phyloP scores from a whole-genome alignment of 2,888 invertebrate species.

The Papilio protenor region DNA sequence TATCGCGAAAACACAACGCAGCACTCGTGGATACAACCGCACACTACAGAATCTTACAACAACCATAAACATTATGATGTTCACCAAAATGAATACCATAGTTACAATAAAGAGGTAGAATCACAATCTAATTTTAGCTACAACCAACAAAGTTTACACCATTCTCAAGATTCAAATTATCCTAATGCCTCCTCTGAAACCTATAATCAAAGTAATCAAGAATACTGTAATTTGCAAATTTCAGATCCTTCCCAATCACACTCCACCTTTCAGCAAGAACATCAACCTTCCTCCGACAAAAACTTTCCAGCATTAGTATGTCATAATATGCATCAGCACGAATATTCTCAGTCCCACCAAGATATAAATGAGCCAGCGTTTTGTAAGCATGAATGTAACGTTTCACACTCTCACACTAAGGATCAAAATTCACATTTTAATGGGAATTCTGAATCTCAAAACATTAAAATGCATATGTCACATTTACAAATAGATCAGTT shows the following conservation, averaged over 20 bases:
- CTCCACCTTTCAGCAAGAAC: slow-evolving; percentile 2
- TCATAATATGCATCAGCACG: slow-evolving; percentile 14
- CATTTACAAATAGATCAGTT: slow-evolving; percentile 41
- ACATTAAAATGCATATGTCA: slow-evolving; percentile 1
- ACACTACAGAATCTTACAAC: not conserved
- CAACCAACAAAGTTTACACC: slow-evolving; percentile 12
- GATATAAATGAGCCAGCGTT: not conserved
- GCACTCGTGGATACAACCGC: not conserved
- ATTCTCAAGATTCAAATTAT: slow-evolving; percentile 3
- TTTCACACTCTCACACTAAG: not conserved
- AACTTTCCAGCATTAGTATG: not conserved
- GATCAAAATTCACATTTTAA: slow-evolving; percentile 15
- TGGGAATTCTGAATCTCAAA: not conserved
- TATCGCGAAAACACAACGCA: slow-evolving; percentile 8
- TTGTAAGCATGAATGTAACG: slow-evolving; percentile 16
- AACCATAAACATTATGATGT: slow-evolving; percentile 11
- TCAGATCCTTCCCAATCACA: slow-evolving; percentile 18
- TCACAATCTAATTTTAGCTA: slow-evolving; percentile 8
- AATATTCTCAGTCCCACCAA: slow-evolving; percentile 9
- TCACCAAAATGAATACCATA: slow-evolving; percentile 10
- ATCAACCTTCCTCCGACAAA: not conserved
- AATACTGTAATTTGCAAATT: slow-evolving; percentile 7
- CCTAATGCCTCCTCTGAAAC: slow-evolving; percentile 8
- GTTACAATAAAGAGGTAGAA: slow-evolving; percentile 22
- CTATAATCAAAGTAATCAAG: not conserved